Conservation (phyloP, 2,888 invertebrate species). For the Scaptomyza polygonia region DNA sequence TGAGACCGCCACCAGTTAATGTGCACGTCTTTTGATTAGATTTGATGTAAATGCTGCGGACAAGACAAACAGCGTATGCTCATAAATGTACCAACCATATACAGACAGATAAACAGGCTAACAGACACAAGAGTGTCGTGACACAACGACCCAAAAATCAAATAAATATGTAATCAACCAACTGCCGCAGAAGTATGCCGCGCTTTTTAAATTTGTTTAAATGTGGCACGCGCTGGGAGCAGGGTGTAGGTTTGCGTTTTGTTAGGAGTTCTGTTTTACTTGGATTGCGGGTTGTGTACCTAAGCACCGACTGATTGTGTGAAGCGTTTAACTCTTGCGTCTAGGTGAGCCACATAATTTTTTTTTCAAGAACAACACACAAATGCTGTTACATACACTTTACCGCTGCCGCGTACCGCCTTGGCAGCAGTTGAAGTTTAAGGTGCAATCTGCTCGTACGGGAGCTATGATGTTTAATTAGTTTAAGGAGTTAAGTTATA, state of each 20-base stretch:
- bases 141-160: constrained; percentile 62
- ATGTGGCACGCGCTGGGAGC: constrained; percentile 65
- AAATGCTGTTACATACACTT: no score
- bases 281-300: not conserved
- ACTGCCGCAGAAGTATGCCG: constrained; percentile 62
- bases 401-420: no score
- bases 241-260: not conserved
- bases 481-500: constrained; percentile 78
- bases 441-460: constrained; percentile 47
- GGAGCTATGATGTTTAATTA: constrained; percentile 75
- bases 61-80: constrained; percentile 52
- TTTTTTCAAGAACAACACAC: constrained; percentile 45
- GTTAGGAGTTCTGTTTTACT: no score
- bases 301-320: constrained; percentile 54
- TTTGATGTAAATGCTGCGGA: constrained; percentile 75
- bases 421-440: constrained; percentile 4
- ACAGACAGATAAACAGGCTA: not conserved
- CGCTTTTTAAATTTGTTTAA: constrained; percentile 72
- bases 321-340: no score
- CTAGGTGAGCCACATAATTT: constrained; percentile 48
- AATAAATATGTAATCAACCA: constrained; percentile 78
- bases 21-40: constrained; percentile 76
- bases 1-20: constrained; percentile 70
- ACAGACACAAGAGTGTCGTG: constrained; percentile 25
- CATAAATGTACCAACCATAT: constrained; percentile 41